Percentiles rank a stretch among this genome's conserved stretches.
phyloP scores from a whole-genome alignment of 2,797 vertebrate genomes.

The Myotis myotis region DNA sequence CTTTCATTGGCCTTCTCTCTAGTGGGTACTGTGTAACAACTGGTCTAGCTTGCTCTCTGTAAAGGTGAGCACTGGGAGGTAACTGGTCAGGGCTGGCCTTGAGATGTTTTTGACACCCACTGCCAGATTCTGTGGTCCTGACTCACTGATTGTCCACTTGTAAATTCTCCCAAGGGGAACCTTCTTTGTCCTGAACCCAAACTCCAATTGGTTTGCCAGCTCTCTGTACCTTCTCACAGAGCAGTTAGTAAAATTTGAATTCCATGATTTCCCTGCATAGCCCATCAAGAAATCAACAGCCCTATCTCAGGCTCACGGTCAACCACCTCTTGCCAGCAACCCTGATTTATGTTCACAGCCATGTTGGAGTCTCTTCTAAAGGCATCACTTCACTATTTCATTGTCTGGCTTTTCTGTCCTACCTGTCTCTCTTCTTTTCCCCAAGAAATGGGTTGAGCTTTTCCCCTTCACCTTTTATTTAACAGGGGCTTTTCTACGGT shows the following conservation, averaged over 20 bases:
- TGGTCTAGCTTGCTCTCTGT: neutral
- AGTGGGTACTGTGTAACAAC: neutral
- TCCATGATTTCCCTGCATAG: neutral
- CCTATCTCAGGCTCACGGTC: neutral
- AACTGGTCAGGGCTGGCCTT: neutral
- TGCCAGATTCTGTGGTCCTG: neutral
- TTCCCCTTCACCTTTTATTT: neutral
- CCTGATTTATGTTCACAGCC: neutral
- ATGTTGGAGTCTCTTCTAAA: fast-evolving
- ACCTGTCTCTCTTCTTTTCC: neutral
- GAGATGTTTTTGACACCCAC: neutral
- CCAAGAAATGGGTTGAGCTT: neutral
- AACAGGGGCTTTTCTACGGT: neutral
- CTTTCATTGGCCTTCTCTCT: neutral
- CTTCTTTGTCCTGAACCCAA: neutral
- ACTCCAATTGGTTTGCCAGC: neutral
- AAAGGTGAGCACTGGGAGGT: neutral
- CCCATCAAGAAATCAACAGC: neutral
- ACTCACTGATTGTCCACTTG: neutral
- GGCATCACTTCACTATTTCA: neutral
- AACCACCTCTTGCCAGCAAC: neutral
- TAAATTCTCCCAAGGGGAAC: neutral
- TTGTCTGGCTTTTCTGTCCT: neutral
- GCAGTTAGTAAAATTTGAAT: neutral
- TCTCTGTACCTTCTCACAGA: neutral